Evolutionary conservation across 2,113 vertebrate genomes (phyloP), one percentile per base, ranked within the genome.

Genomic region (Alces alces): DNA sequence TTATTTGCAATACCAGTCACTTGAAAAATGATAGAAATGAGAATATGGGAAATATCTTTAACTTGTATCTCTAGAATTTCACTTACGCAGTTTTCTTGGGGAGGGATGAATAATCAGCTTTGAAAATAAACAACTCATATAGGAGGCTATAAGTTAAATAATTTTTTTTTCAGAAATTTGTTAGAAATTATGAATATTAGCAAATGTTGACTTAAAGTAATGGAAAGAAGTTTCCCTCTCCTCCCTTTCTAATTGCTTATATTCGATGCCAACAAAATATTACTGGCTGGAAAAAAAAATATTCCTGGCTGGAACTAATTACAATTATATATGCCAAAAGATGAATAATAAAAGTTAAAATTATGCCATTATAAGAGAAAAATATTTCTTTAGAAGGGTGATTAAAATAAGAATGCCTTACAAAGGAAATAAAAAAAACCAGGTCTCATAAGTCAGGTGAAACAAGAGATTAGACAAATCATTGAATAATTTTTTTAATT

Each of bases 51-150:
- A 97, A n/a, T 7, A 79, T 91, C 23, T 0, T 17, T 30, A 89
- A 64, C 3, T 92, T 83, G 94, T 89, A 96, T 96, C 91, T 86
- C 47, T 79, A 85, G 43, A 83, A 87, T 78, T 84, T 76, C 76
- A 84, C 1, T 50, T 79, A 52, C 21, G 17, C 19, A n/a, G 10
- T 89, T 89, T 60, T 55, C 11, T 3, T 79, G 16, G 13, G 10
- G 55, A 14, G 5, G 50, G 57, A 83, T 6, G 7, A 7, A 54
- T 64, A 17, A 30, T 58, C 14, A 85, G 13, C 6, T 66, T 64
- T 86, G 17, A 79, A 11, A 89, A 43, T 33, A 61, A 89, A 80
- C 23, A 58, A 17, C 16, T 88, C 15, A 12, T 54, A 66, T 13
- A 13, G 23, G 27, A 87, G 82, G 27, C 50, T 73, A 64, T 79